Percentiles rank a stretch among this genome's conserved stretches.
phyloP scores from a whole-genome alignment of 2,797 vertebrate species.

The Eleutherodactylus coqui region DNA sequence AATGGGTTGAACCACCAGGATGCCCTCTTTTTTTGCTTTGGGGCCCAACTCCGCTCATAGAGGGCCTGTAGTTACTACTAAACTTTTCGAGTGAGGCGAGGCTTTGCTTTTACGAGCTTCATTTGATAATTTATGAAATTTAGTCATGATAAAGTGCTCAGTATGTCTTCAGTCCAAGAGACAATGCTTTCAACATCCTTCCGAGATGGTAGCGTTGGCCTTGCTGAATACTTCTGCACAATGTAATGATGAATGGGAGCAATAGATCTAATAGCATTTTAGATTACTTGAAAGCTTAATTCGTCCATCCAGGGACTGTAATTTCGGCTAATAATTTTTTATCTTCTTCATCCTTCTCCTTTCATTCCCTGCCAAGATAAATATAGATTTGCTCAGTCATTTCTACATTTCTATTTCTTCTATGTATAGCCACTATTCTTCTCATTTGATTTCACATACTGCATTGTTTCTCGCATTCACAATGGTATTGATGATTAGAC shows the following conservation, averaged over 20 bases:
- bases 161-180: too few relatives aligned
- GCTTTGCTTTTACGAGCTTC: neutral
- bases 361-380: neutral
- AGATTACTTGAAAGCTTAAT: neutral
- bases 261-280: conserved; percentile 4
- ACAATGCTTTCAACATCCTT: neutral
- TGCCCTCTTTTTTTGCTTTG: too few relatives aligned
- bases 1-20: too few relatives aligned
- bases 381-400: neutral
- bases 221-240: neutral
- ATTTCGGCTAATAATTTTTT: neutral
- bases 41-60: neutral
- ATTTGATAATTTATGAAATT: neutral
- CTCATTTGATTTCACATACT: neutral
- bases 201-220: neutral
- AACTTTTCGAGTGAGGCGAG: neutral
- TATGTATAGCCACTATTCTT: neutral
- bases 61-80: neutral
- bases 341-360: neutral
- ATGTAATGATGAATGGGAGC: neutral
- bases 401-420: neutral
- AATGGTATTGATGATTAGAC: conserved; percentile 2
- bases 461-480: conserved; percentile 22
- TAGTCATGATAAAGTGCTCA: neutral
- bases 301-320: neutral